Base-by-base conservation (phyloP, 2,888 invertebrate genomes). In the Silvanus unidentatus region DNA sequence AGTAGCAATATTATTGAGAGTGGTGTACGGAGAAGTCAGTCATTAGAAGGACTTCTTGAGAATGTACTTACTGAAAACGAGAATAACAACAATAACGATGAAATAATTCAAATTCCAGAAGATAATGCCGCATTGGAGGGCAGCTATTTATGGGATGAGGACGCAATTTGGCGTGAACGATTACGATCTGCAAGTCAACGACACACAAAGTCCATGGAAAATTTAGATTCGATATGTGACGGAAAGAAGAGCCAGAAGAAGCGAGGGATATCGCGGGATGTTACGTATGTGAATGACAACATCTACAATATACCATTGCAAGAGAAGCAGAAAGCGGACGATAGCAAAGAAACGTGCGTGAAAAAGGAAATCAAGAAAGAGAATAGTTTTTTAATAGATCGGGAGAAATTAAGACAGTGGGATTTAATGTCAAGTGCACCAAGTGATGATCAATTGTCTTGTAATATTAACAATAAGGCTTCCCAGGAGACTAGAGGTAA, bases 391-490 rank as follows among this genome's bases (percentile, higher is more conserved):
- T 64, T 65, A 69, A 81, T 89, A 61, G 90, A 90, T 74, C 81
- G 90, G 60, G 90, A 90, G 73, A 89, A 86, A 58, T 77, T 90
- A 58, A 79, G 90, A 42, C 90, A 90, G 65, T 90, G 90, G 90
- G 90, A 90, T 73, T 79, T 89, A 61, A 80, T 90, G 82, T 90
- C 90, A 48, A 89, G 89, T 75, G 89, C 72, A 39, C 71, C 72
- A 39, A 65, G 68, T 34, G 69, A 69, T 54, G 62, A 66, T 54
- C 69, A 68, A 49, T 48, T 61, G 40, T 50, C 55, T 43, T 48
- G 51, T 42, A 53, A 55, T 22, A 43, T 48, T 51, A 53, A 54
- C 38, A 48, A 52, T 16, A 44, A 53, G 54, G 57, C 57, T 56
- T 52, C 56, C 47, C 64, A 64, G 55, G 62, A 50, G 45, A 58